Evolutionary conservation across 1,140 invertebrate species (phyloP).

Genomic region (Drosophila kurseongensis): DNA sequence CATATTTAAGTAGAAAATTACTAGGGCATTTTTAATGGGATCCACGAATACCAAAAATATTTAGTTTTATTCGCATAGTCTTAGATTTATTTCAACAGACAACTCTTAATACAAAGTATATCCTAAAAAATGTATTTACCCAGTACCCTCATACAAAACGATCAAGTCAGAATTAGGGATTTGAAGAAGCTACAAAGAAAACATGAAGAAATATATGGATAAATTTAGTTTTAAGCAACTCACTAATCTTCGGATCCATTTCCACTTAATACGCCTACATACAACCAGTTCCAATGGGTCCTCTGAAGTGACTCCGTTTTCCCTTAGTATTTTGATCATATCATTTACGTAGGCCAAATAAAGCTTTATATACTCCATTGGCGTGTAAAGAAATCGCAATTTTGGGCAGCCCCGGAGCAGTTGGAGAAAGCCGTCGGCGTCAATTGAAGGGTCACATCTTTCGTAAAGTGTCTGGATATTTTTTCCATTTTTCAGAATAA

Average conservation of each 20-base stretch:
- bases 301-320: neutral
- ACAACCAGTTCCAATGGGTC: neutral
- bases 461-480: neutral
- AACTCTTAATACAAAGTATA: no score
- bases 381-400: neutral
- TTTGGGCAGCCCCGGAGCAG: neutral
- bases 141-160: neutral
- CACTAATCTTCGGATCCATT: slow-evolving; percentile 3
- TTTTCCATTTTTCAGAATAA: neutral
- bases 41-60: no score
- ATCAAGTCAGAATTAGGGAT: neutral
- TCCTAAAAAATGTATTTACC: neutral
- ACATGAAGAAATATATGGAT: neutral
- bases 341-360: neutral
- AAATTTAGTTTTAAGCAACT: neutral
- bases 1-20: no score
- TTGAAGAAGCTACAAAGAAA: neutral
- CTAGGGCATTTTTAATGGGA: no score
- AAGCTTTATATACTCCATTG: slow-evolving; percentile 3
- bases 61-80: no score
- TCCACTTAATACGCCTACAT: slow-evolving; percentile 3
- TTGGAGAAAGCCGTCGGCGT: neutral
- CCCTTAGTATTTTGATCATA: neutral
- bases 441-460: neutral
- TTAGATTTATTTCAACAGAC: no score